Evolutionary conservation across 1,140 invertebrate species (phyloP).

Genomic region (Saxidomus purpurata): DNA sequence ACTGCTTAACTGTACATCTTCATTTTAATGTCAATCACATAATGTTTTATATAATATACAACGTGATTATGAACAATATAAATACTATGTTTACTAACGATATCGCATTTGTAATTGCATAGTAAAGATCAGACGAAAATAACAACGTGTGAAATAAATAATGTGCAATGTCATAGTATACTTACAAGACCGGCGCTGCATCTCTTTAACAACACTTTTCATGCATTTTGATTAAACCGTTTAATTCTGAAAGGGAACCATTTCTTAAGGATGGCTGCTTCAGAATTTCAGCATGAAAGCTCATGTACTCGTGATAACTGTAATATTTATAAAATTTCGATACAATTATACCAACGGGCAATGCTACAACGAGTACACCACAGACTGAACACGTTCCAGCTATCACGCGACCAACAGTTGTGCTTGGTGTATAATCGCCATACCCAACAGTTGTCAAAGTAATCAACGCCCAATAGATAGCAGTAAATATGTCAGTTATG

Average conservation of each 20-base stretch:
- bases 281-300: neutral
- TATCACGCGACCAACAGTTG: slow-evolving; percentile 70
- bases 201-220: no score
- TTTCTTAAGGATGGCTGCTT: neutral
- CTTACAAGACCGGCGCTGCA: no score
- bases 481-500: slow-evolving; percentile 24
- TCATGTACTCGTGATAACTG: slow-evolving; percentile 10
- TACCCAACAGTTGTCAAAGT: slow-evolving; percentile 87
- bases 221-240: neutral
- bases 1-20: no score
- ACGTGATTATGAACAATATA: no score
- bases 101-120: no score
- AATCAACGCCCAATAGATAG: slow-evolving; percentile 86
- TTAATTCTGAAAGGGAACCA: neutral
- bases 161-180: no score
- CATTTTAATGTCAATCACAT: no score
- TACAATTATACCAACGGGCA: slow-evolving; percentile 92
- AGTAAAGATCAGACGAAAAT: no score
- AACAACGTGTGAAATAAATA: no score
- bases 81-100: no score
- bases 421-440: slow-evolving; percentile 79
- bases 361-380: slow-evolving; percentile 99
- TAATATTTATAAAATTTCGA: slow-evolving; percentile 84
- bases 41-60: no score
- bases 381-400: slow-evolving; percentile 94